These are phyloP conservation scores for Caenorhabditis plicata DNA, from an alignment of 2,888 invertebrate genomes.

Conservation along the genomic window DNA sequence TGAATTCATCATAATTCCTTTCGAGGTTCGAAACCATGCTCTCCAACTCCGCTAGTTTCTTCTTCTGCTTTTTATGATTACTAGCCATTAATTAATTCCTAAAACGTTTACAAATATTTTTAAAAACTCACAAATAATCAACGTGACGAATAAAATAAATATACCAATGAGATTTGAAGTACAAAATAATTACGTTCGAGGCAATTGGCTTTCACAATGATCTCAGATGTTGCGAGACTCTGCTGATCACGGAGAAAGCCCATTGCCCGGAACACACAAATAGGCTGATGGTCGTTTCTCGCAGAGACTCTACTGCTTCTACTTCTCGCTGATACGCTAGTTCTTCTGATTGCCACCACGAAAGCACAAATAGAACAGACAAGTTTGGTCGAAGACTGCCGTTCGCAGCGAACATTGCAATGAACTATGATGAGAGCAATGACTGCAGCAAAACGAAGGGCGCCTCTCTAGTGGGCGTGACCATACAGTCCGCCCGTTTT, in stretches of 20 bases:
- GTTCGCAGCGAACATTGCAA: conserved; percentile 8
- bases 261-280: conserved; percentile 11
- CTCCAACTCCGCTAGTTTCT: no score
- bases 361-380: neutral
- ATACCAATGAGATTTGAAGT: neutral
- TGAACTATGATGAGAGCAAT: conserved; percentile 25
- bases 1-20: no score
- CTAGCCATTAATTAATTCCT: no score
- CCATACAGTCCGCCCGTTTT: conserved; percentile 27
- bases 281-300: neutral
- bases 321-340: no score
- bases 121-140: no score
- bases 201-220: conserved; percentile 60
- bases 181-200: neutral
- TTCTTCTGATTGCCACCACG: no score
- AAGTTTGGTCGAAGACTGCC: conserved; percentile 4
- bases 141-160: no score
- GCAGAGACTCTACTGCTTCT: neutral
- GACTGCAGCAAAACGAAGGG: conserved; percentile 7
- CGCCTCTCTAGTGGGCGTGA: conserved; percentile 17
- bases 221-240: conserved; percentile 48
- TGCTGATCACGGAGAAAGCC: conserved; percentile 58
- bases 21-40: no score
- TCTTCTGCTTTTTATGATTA: neutral
- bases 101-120: neutral